Evolutionary conservation across 2,797 vertebrate genomes (phyloP).

Genomic region (Xenopus petersii): DNA sequence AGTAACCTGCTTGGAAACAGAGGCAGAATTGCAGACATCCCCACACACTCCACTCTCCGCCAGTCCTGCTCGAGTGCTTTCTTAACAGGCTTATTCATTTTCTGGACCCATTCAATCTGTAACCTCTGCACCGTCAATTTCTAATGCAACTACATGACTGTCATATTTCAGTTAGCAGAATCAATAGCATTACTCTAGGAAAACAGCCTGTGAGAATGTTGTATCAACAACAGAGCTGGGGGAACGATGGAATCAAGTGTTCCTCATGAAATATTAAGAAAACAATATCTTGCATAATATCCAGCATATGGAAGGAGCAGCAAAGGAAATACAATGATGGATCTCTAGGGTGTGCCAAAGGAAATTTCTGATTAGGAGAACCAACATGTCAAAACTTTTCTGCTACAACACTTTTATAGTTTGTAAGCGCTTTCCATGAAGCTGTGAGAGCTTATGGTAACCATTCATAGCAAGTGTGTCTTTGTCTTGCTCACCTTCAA

Average conservation of each 20-base stretch:
- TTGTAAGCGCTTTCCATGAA: no score
- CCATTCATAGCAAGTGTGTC: no score
- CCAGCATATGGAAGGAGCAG: no score
- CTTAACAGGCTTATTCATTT: conserved; percentile 29
- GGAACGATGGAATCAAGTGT: not conserved
- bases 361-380: no score
- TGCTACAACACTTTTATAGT: no score
- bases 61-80: conserved; percentile 21
- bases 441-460: no score
- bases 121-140: conserved; percentile 43
- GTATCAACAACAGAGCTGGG: not conserved
- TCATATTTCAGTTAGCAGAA: conserved; percentile 45
- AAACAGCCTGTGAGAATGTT: conserved; percentile 10
- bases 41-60: not conserved
- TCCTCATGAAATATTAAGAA: not conserved
- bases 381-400: no score
- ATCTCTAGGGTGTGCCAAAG: no score
- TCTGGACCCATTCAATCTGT: conserved; percentile 37
- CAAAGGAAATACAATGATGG: no score
- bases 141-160: conserved; percentile 38
- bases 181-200: conserved; percentile 23
- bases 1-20: no score
- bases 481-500: no score
- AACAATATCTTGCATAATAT: not conserved
- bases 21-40: not conserved